Conservation (phyloP, 2,888 invertebrate genomes). For the Rhodophaea formosa region DNA sequence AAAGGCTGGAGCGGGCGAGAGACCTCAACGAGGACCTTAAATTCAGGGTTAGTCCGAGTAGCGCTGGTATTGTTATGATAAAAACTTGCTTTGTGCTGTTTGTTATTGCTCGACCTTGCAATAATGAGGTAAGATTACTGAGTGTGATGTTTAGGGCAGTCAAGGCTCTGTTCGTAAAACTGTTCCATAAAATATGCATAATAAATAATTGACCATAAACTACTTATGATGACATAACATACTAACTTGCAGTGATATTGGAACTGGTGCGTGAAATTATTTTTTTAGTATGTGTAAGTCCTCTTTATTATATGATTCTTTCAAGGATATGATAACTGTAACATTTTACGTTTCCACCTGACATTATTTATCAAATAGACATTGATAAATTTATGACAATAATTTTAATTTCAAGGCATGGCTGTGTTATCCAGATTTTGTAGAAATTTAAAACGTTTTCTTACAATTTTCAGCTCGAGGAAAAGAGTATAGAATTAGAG, state of each 20-base stretch:
- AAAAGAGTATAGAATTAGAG: conserved; percentile 90
- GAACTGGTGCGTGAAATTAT: no score
- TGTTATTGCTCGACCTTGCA: neutral
- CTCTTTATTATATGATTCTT: no score
- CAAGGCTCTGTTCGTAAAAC: no score
- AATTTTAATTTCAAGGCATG: neutral
- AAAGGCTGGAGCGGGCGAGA: conserved; percentile 86
- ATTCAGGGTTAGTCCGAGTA: conserved; percentile 83
- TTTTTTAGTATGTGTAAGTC: no score
- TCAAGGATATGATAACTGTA: no score
- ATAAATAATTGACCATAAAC: no score
- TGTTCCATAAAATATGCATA: no score
- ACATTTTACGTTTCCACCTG: no score
- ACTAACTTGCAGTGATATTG: no score
- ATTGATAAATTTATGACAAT: no score
- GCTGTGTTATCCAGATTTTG: neutral
- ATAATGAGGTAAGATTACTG: neutral
- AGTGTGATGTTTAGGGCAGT: neutral
- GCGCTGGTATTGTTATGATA: neutral
- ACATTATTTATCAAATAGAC: neutral
- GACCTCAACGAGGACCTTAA: conserved; percentile 91
- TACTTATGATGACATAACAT: no score
- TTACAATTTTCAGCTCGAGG: conserved; percentile 84
- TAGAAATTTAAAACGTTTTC: neutral
- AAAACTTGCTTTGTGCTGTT: neutral